phyloP scores from a whole-genome alignment of 2,113 vertebrate species.

The Oncorhynchus tshawytscha region DNA sequence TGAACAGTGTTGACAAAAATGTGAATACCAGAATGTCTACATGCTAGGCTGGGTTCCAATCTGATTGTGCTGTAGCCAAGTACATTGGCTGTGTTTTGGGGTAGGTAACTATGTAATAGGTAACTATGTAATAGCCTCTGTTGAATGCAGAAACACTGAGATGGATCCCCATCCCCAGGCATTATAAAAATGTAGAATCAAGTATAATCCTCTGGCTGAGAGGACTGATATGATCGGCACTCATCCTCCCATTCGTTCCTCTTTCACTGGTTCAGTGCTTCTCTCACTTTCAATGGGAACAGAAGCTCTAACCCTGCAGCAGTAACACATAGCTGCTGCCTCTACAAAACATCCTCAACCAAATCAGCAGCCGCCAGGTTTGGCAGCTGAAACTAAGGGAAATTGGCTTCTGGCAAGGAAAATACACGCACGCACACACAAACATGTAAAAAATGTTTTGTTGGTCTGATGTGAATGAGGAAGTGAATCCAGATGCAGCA shows the following conservation, averaged over 20 bases:
- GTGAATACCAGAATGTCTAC: background rate
- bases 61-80: background rate
- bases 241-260: background rate
- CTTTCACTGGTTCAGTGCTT: background rate
- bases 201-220: background rate
- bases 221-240: background rate
- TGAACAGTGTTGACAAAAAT: background rate
- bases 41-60: background rate
- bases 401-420: background rate
- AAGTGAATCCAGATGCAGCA: no score
- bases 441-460: no score
- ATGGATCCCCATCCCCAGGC: background rate
- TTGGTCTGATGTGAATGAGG: no score
- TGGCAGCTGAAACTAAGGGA: background rate
- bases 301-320: background rate
- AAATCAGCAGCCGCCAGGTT: background rate
- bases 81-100: background rate
- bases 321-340: background rate
- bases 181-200: background rate
- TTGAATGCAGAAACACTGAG: background rate
- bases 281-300: background rate
- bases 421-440: background rate
- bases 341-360: background rate
- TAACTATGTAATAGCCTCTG: background rate
- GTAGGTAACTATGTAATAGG: background rate